Conservation (phyloP, 2,797 vertebrate species). For the Sus cebifrons region DNA sequence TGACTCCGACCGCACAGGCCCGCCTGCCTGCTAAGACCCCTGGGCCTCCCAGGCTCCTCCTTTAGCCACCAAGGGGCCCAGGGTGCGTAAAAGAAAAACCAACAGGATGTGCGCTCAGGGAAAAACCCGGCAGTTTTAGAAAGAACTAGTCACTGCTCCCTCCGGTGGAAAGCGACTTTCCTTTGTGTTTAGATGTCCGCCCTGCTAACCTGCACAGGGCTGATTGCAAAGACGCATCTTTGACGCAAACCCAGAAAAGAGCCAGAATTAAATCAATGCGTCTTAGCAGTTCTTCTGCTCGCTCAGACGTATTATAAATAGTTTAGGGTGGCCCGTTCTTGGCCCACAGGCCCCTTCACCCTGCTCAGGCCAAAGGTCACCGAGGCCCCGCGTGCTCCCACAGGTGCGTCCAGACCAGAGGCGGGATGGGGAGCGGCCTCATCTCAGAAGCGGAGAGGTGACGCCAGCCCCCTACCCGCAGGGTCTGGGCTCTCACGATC, state of each 20-base stretch:
- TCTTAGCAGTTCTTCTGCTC: not conserved
- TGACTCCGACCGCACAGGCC: fast-evolving
- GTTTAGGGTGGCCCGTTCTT: no score
- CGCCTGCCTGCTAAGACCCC: fast-evolving
- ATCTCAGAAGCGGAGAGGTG: not conserved
- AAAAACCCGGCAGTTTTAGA: not conserved
- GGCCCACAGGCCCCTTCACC: not conserved
- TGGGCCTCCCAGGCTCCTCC: not conserved
- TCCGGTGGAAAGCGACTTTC: not conserved
- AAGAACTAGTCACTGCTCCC: not conserved
- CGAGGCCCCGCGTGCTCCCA: not conserved
- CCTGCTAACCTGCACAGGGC: not conserved
- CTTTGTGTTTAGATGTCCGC: not conserved
- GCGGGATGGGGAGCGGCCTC: not conserved
- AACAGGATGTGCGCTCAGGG: not conserved
- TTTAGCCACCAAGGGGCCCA: fast-evolving
- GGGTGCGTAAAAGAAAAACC: no score
- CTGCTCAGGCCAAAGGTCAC: not conserved
- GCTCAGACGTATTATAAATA: no score
- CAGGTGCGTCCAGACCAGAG: fast-evolving
- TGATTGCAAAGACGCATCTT: not conserved
- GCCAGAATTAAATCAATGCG: not conserved
- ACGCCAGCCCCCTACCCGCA: fast-evolving
- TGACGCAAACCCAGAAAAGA: not conserved
- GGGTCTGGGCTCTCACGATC: fast-evolving